Percentiles rank a stretch among this genome's conserved stretches.
Conservation (phyloP, 2,888 invertebrate genomes). For the Rhabditoides inermis region DNA sequence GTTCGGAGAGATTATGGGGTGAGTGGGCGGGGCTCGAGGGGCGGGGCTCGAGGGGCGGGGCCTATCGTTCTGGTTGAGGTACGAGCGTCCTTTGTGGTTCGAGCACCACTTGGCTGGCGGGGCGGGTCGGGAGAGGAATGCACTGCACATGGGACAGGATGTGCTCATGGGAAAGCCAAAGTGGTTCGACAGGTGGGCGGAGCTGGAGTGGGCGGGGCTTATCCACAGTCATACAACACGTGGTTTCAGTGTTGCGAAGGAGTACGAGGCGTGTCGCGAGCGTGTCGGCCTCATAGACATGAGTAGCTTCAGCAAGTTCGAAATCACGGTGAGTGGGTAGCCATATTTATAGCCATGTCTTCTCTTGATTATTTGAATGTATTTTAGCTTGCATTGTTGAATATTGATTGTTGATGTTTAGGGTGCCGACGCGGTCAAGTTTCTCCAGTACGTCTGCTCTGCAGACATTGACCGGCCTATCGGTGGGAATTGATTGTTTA, state of each 20-base stretch:
- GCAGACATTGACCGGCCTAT: conserved; percentile 89
- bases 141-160: conserved; percentile 64
- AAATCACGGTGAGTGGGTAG: conserved; percentile 68
- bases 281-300: conserved; percentile 86
- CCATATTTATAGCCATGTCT: neutral
- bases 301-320: conserved; percentile 91
- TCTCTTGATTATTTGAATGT: neutral
- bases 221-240: neutral
- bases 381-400: neutral
- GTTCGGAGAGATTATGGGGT: conserved; percentile 90
- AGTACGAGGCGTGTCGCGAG: conserved; percentile 87
- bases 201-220: neutral
- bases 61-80: conserved; percentile 56
- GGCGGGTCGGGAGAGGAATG: conserved; percentile 19
- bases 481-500: too few relatives aligned
- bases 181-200: conserved; percentile 60
- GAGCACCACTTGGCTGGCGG: conserved; percentile 56
- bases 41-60: neutral
- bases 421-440: conserved; percentile 70
- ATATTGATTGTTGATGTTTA: conserved; percentile 11
- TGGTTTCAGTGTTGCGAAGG: conserved; percentile 69
- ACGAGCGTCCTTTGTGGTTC: conserved; percentile 88
- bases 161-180: conserved; percentile 80
- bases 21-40: neutral
- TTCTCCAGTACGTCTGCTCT: conserved; percentile 84